Conservation (phyloP, 2,113 vertebrate species). For the Rissa tridactyla region DNA sequence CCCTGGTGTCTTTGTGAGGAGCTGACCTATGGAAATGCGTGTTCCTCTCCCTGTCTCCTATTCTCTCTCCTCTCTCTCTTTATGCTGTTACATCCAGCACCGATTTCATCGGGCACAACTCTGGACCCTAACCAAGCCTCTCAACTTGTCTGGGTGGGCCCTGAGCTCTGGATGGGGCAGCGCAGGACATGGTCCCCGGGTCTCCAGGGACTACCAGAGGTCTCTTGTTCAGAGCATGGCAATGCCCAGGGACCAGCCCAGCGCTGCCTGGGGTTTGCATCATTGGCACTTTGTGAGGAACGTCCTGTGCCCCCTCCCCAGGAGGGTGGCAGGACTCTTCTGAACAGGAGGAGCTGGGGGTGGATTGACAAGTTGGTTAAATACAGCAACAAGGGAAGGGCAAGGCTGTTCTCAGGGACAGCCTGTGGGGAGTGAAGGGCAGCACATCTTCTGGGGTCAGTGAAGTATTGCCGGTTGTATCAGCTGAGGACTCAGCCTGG, state of each 20-base stretch:
- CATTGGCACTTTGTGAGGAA: not conserved
- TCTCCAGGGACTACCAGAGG: not conserved
- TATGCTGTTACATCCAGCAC: not conserved
- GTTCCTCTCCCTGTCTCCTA: not conserved
- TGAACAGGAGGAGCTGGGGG: not conserved
- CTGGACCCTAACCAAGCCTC: not conserved
- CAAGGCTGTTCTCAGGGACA: not conserved
- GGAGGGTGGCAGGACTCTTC: not conserved
- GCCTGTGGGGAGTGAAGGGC: not conserved
- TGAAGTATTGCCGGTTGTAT: not conserved
- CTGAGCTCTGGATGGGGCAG: not conserved
- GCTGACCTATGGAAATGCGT: not conserved
- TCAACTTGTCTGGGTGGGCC: not conserved
- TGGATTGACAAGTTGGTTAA: not conserved
- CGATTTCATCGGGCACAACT: accelerated
- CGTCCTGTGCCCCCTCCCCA: not conserved
- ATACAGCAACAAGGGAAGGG: not conserved
- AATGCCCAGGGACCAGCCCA: not conserved
- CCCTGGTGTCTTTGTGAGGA: not conserved
- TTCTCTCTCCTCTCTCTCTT: not conserved
- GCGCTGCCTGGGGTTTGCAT: not conserved
- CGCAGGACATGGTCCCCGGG: not conserved
- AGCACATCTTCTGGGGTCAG: not conserved
- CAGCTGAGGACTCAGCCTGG: not conserved
- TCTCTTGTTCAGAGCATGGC: not conserved